These are phyloP conservation scores for Pipistrellus nathusii DNA, from an alignment of 2,797 vertebrate species.

Conservation along the genomic window DNA sequence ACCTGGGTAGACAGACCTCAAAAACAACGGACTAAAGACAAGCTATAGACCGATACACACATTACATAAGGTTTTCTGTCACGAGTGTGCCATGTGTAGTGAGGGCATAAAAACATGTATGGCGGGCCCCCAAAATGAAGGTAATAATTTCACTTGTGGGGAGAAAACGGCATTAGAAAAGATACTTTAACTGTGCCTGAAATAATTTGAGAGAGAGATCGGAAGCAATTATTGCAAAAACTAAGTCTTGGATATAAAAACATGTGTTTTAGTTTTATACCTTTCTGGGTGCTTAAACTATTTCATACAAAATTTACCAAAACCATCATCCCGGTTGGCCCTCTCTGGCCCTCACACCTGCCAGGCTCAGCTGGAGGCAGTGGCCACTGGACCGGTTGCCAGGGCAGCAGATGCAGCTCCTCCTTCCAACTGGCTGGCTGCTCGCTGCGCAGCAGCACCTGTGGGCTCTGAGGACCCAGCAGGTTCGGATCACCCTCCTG, in stretches of 20 bases:
- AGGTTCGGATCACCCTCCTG: not conserved
- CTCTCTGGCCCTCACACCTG: not conserved
- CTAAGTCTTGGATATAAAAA: not conserved
- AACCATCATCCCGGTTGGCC: not conserved
- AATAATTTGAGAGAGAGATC: not conserved
- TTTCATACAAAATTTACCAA: not conserved
- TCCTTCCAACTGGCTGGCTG: not conserved
- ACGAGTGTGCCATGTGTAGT: rapidly evolving
- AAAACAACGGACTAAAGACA: not conserved
- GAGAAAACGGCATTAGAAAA: not conserved
- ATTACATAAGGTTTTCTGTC: not conserved
- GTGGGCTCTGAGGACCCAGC: not conserved
- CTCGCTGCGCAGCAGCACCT: rapidly evolving
- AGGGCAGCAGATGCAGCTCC: not conserved
- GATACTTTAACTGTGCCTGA: not conserved
- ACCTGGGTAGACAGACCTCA: not conserved
- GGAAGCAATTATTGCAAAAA: not conserved
- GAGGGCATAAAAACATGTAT: not conserved
- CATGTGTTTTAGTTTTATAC: not conserved
- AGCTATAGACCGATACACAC: not conserved
- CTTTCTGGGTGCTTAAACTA: not conserved
- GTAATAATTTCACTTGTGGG: not conserved
- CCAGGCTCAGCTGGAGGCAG: not conserved
- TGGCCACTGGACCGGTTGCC: not conserved
- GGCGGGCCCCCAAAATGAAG: not conserved